Base-by-base conservation (phyloP, 2,113 vertebrate genomes). In the Semnopithecus entellus region DNA sequence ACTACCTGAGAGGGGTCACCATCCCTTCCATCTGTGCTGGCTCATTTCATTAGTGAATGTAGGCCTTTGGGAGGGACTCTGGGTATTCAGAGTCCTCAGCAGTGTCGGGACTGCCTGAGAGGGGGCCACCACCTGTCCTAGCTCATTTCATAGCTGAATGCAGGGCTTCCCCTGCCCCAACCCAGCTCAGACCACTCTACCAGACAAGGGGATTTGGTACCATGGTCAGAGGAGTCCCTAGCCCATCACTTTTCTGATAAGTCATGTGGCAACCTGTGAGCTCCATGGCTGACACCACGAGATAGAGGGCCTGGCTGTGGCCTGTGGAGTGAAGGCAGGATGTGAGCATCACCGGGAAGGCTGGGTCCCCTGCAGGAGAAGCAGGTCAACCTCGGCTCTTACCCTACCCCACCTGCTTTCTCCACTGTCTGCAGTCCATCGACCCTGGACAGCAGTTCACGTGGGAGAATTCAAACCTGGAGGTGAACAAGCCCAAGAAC, bases 401-500 rank as follows among this genome's bases (percentile, higher is more conserved):
- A 38, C 17, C 12, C 55, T 78, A n/a, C 81, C 87, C 48, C 80
- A 43, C 81, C 87, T 0, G 0, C 83, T 91, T 91, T 38, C 48
- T 66, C 13, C 40, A 20, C 95, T 93, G 27, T 84, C 92, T 55
- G 3, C 98, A 99, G 99, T 99, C 99, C 95, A 98, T 99, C 95
- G 99, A 99, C 96, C 99, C 99, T 0, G 99, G 99, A 38, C 99
- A 99, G 97, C 99, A 99, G 98, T 99, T 99, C 98, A 99, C 99
- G 0, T 99, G 99, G 99, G 99, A 99, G 98, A 99, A 99, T 96
- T 99, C 99, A 90, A 99, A 99, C 98, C 98, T 99, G 95, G 99
- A 99, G 97, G 99, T 99, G 97, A 99, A 99, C 97, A 99, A 99
- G 98, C 99, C 99, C 8, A 99, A 99, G 99, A 99, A 99, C 95